Conservation (phyloP, 2,113 vertebrate genomes). For the Peucedramus taeniatus region DNA sequence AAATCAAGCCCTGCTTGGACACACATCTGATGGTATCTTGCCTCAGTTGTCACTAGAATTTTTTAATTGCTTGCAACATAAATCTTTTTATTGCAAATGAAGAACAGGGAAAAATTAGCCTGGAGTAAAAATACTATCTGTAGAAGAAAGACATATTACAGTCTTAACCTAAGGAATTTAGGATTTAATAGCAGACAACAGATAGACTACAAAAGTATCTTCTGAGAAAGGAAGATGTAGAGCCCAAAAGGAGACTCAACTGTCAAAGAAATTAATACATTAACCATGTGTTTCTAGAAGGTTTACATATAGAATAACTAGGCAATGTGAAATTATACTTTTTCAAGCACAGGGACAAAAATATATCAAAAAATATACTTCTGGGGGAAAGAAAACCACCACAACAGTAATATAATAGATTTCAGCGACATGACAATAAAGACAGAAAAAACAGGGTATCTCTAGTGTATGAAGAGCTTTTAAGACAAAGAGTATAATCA, state of each 20-base stretch:
- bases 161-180: not conserved
- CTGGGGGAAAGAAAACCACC: not conserved
- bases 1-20: not conserved
- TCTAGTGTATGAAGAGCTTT: not conserved
- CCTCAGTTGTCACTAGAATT: not conserved
- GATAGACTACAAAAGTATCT: not conserved
- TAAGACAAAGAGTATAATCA: not conserved
- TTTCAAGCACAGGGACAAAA: not conserved
- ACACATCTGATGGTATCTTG: not conserved
- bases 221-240: not conserved
- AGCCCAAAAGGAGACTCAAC: not conserved
- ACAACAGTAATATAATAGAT: not conserved
- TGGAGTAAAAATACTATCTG: not conserved
- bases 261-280: not conserved
- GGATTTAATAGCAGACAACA: not conserved
- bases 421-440: not conserved
- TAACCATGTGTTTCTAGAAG: not conserved
- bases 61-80: not conserved
- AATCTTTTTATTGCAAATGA: not conserved
- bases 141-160: not conserved
- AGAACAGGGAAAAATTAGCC: not conserved
- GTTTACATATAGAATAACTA: not conserved
- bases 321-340: not conserved
- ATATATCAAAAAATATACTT: not conserved
- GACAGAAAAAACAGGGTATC: not conserved